Base-by-base conservation (phyloP, 2,113 vertebrate species). In the Mormyrus lacerda region DNA sequence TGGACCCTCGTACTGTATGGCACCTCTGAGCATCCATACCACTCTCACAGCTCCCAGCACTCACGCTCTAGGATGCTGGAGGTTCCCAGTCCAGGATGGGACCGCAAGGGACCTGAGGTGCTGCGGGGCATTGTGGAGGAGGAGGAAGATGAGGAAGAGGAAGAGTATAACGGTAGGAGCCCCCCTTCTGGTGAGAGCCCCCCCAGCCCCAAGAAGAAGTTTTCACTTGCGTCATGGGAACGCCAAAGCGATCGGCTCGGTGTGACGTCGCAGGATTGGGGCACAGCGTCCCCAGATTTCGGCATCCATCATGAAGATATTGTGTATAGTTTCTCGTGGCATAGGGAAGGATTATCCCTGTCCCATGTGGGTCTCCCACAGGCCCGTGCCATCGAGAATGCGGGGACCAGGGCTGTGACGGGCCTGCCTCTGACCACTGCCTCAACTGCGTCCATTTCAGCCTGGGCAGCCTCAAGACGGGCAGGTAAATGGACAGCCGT, bases 371-470 rank as follows among this genome's bases (percentile, higher is more conserved):
- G 55, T 93, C 88, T 90, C 89, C 94, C 85, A 87, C 90, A 99
- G 98, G 97, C 90, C 92, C 91, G 0, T 99, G 98, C 91, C 96
- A 98, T 92, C 95, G 92, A 0, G 96, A 98, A 90, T 98, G 98
- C 9, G 97, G 97, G 0, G 93, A 97, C 93, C 96, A 97, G 93
- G 97, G 96, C 93, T 99, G 97, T 0, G 97, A 98, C 0, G 97
- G 97, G 17, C 96, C 97, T 53, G 94, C 92, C 0, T 95, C 96
- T 0, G 97, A 97, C 89, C 97, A 98, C 91, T 99, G 98, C 90
- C 94, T 97, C 92, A 98, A 97, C 94, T 99, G 98, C 69, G 90
- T 97, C 93, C 97, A 98, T 95, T 98, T 97, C 94, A 98, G 97
- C 92, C 94, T 97, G 89, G 97, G 97, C 89, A 97, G 88, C 10